Percentiles rank a stretch among this genome's conserved stretches.
Conservation (phyloP, 2,113 vertebrate species). For the human region DNA sequence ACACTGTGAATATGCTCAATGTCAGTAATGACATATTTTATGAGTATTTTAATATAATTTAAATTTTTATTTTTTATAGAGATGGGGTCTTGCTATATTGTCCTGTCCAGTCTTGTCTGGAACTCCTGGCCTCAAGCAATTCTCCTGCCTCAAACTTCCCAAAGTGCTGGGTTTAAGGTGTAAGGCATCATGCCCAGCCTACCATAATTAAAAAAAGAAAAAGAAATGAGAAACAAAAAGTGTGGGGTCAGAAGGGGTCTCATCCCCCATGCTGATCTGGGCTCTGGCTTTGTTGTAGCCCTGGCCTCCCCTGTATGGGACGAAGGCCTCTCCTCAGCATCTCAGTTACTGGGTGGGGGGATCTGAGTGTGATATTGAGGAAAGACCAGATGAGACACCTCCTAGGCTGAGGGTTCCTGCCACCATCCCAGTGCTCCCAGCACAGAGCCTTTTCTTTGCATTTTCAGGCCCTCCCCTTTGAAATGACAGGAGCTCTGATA, state of each 20-base stretch:
- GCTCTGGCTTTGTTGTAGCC: background rate
- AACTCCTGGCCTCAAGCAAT: too few species aligned
- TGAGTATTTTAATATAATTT: background rate
- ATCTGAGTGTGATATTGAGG: too few species aligned
- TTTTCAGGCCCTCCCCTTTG: background rate
- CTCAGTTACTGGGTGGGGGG: too few species aligned
- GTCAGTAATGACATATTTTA: background rate
- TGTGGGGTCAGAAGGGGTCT: background rate
- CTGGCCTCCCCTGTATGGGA: background rate
- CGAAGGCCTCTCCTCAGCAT: too few species aligned
- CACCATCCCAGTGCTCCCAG: background rate
- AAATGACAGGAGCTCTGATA: background rate
- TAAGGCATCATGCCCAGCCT: background rate
- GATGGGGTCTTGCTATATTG: too few species aligned
- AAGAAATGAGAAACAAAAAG: background rate
- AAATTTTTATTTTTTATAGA: too few species aligned
- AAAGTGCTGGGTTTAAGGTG: too few species aligned
- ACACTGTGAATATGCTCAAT: rapidly evolving
- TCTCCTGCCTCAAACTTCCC: too few species aligned
- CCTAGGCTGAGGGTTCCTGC: too few species aligned
- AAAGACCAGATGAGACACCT: too few species aligned
- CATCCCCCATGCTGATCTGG: background rate
- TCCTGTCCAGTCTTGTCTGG: too few species aligned
- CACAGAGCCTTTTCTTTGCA: constrained; percentile 6
- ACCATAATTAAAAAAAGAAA: background rate